Conservation (phyloP, 2,888 invertebrate species). For the Drosophila kambysellisi region DNA sequence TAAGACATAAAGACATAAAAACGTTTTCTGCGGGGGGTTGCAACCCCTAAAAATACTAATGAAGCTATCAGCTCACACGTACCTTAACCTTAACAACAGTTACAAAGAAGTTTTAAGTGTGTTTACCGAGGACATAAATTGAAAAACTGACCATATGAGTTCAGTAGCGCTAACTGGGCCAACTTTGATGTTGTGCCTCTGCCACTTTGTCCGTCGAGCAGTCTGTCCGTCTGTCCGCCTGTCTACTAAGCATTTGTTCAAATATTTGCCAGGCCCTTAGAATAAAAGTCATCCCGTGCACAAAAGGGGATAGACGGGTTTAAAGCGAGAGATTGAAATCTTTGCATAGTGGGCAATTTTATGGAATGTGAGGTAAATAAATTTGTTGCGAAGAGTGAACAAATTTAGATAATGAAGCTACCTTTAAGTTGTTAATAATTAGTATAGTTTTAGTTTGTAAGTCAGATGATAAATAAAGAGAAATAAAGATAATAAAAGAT, state of each 20-base stretch:
- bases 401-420: background rate
- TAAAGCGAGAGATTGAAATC: conserved; percentile 17
- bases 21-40: conserved; percentile 36
- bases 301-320: conserved; percentile 27
- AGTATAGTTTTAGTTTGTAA: background rate
- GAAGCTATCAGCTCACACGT: conserved; percentile 70
- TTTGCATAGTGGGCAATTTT: conserved; percentile 23
- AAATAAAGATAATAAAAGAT: background rate
- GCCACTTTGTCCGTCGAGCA: conserved; percentile 1
- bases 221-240: background rate
- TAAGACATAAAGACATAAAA: conserved; percentile 69
- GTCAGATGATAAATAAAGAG: background rate
- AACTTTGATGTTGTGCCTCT: conserved; percentile 43
- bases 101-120: conserved; percentile 58
- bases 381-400: background rate
- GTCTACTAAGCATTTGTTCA: conserved; percentile 62
- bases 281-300: conserved; percentile 24
- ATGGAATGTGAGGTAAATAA: background rate
- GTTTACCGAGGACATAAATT: conserved; percentile 57
- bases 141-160: conserved; percentile 71
- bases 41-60: conserved; percentile 61
- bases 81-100: conserved; percentile 53
- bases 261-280: conserved; percentile 65
- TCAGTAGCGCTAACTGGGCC: conserved; percentile 40
- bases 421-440: background rate